phyloP scores from a whole-genome alignment of 2,113 vertebrate species.

The Myocastor coypus region DNA sequence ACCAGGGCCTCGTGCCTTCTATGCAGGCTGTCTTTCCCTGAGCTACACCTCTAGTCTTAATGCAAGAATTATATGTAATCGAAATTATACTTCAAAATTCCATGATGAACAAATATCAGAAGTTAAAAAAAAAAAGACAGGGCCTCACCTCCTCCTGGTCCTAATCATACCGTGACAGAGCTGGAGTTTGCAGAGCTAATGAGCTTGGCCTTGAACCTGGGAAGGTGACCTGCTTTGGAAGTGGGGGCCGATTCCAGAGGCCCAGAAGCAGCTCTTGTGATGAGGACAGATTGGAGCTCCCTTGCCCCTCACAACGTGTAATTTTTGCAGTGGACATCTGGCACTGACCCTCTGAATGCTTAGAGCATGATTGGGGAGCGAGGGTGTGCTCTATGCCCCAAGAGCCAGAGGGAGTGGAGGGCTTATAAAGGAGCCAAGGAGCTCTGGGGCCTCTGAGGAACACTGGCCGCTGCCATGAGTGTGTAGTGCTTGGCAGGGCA shows the following conservation, averaged over 20 bases:
- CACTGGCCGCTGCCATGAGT: neutral
- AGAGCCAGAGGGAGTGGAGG: neutral
- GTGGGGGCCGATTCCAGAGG: neutral
- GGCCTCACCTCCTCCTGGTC: neutral
- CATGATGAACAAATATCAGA: neutral
- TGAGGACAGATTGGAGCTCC: neutral
- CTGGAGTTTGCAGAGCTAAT: neutral
- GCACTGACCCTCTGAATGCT: neutral
- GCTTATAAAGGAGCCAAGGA: rapidly evolving
- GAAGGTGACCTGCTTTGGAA: neutral
- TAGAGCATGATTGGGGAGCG: neutral
- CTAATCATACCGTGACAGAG: neutral
- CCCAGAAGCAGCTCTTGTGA: neutral
- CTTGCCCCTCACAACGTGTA: neutral
- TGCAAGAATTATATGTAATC: neutral
- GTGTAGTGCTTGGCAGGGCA: no score
- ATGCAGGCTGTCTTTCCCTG: neutral
- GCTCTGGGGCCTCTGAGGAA: no score
- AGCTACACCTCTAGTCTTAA: neutral
- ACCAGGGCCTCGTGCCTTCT: neutral
- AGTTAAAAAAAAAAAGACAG: neutral
- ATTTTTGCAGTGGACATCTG: neutral
- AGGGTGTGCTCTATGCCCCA: neutral
- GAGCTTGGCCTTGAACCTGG: neutral
- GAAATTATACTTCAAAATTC: neutral